A percentile compares a stretch with the other conserved stretches of the same genome.
Conservation (phyloP, 2,797 vertebrate genomes). For the Anguilla pacifica region DNA sequence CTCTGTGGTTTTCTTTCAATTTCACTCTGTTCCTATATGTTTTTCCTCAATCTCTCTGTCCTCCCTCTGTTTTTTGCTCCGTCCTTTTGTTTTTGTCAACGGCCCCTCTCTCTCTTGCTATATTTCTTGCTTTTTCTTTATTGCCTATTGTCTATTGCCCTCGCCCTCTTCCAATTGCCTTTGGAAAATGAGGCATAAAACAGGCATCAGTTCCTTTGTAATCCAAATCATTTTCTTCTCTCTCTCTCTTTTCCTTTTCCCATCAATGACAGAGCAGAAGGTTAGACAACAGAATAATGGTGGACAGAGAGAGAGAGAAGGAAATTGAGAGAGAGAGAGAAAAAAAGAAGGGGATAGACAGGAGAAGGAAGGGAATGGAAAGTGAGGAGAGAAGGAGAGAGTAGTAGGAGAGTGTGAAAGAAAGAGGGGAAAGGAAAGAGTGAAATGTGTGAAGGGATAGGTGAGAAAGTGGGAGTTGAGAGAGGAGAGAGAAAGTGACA, state of each 20-base stretch:
- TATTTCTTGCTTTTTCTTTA: conserved; percentile 27
- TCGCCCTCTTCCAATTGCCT: conserved; percentile 36
- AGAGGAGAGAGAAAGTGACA: conserved; percentile 28
- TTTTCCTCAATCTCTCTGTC: conserved; percentile 33
- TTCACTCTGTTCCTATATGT: conserved; percentile 8
- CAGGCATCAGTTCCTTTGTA: conserved; percentile 64
- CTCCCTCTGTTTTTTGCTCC: conserved; percentile 28
- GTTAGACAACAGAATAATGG: conserved; percentile 11
- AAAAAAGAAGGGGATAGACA: conserved; percentile 43
- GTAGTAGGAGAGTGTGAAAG: background rate
- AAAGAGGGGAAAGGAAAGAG: conserved; percentile 53
- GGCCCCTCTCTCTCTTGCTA: background rate
- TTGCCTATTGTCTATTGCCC: conserved; percentile 34
- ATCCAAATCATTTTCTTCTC: conserved; percentile 59
- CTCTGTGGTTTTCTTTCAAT: conserved; percentile 30
- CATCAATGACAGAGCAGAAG: conserved; percentile 55
- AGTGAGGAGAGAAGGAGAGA: conserved; percentile 54
- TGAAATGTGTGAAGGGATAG: conserved; percentile 13
- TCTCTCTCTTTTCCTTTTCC: conserved; percentile 33
- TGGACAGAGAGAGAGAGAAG: conserved; percentile 38
- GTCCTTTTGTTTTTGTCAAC: conserved; percentile 27
- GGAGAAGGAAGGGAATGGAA: conserved; percentile 55
- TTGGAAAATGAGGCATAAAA: conserved; percentile 59
- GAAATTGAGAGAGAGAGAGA: conserved; percentile 52
- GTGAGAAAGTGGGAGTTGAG: background rate